Base-by-base conservation (phyloP, 2,888 invertebrate species). In the Acleris holmiana region DNA sequence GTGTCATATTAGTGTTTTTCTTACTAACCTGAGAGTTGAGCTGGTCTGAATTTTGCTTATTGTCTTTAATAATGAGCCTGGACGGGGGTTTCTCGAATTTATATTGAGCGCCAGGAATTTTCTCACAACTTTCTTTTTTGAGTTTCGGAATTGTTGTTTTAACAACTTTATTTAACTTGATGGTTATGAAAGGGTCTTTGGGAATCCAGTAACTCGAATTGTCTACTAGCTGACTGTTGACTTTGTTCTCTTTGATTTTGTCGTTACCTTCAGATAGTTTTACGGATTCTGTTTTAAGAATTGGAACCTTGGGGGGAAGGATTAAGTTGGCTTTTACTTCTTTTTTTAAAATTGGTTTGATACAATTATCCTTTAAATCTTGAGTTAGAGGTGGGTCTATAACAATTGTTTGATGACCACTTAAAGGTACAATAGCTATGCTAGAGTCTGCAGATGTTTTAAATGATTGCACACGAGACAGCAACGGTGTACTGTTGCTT, bases 351-450 rank as follows among this genome's bases (percentile, higher is more conserved):
- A 35, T 46, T 10, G 65, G 29, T 15, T 49, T 65, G 19, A 46
- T n/a, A n/a, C 40, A 23, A n/a, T 23, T 64, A 7, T 78, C 76
- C 57, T 62, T 71, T 40, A 66, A 54, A 40, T 79, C 77, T 73
- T 86, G 85, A 41, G 76, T 77, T 35, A 91, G 70, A 15, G 92
- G 92, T 67, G 93, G 91, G 78, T 93, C 85, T 63, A 93, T 89
- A 25, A 93, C 88, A 71, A 93, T 89, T n/a, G 93, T 93, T 83
- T 93, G 93, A 75, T 93, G 93, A 53, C 93, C 93, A 71, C 93
- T 93, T 67, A 93, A 76, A 50, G 93, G 93, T 47, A 93, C 83
- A 57, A 93, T 85, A 62, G 89, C 83, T 67, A 93, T 88, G 71
- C 86, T 89, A n/a, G 90, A 88, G 68, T 91, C 88, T n/a, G 88